Conservation (phyloP, 2,797 vertebrate genomes). For the Myotis myotis region DNA sequence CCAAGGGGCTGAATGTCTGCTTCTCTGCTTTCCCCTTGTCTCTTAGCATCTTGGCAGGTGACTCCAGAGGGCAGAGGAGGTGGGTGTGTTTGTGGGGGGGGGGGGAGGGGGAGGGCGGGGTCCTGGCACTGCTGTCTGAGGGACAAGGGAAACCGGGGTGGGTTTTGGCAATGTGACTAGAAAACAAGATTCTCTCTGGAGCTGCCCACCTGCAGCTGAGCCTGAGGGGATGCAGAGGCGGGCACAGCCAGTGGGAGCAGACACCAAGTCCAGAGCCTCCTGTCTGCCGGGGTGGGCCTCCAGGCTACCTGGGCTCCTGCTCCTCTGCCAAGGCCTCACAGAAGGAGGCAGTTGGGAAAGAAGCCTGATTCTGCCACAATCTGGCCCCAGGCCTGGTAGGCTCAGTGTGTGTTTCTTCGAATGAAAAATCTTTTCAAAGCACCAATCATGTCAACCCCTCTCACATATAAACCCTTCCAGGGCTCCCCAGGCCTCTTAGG, state of each 20-base stretch:
- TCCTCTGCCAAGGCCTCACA: background rate
- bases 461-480: background rate
- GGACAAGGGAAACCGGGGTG: background rate
- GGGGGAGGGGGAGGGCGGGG: no score
- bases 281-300: background rate
- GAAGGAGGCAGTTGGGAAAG: background rate
- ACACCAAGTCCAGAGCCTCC: background rate
- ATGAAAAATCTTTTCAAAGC: background rate
- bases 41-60: background rate
- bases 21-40: background rate
- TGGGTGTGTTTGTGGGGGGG: background rate
- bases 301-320: background rate
- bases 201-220: background rate
- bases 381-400: background rate
- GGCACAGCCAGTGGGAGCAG: background rate
- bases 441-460: background rate
- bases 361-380: background rate
- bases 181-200: background rate
- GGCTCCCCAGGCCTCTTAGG: background rate
- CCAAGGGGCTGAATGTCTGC: background rate
- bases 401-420: background rate
- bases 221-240: background rate
- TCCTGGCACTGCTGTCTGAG: background rate
- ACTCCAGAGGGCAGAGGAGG: background rate
- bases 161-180: background rate